Conservation (phyloP, 2,113 vertebrate genomes). For the Hypomesus transpacificus region DNA sequence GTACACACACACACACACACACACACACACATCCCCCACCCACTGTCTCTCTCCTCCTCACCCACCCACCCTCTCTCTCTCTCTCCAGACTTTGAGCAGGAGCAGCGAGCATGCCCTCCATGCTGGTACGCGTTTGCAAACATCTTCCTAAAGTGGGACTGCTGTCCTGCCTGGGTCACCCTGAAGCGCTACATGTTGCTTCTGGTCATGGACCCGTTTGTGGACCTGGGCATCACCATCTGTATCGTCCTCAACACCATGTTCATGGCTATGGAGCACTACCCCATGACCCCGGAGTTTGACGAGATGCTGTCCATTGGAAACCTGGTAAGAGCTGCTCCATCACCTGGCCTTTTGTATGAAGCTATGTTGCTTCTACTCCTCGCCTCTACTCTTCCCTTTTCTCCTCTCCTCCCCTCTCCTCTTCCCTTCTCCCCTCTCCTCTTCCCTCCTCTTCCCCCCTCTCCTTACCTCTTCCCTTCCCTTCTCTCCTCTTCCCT, state of each 20-base stretch:
- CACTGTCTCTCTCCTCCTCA: not conserved
- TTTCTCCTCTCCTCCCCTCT: too few species aligned
- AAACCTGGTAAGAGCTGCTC: conserved; percentile 73
- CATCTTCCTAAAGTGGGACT: conserved; percentile 82
- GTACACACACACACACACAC: not conserved
- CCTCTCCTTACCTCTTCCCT: not conserved
- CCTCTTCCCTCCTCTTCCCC: not conserved
- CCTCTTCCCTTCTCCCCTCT: too few species aligned
- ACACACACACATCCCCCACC: not conserved
- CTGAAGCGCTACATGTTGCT: conserved; percentile 78
- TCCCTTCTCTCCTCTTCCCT: not conserved
- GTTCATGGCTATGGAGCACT: conserved; percentile 84
- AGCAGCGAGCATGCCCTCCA: not conserved
- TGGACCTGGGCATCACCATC: conserved; percentile 82
- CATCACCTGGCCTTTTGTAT: not conserved
- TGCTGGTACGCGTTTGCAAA: conserved; percentile 85
- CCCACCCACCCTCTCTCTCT: not conserved
- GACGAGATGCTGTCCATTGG: conserved; percentile 75
- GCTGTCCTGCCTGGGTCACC: conserved; percentile 77
- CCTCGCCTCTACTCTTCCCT: not conserved
- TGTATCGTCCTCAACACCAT: conserved; percentile 81
- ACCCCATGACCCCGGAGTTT: conserved; percentile 77
- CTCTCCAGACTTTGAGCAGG: not conserved
- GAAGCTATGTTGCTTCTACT: not conserved
- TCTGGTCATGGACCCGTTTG: conserved; percentile 82